These are phyloP conservation scores for Brachypalpus laphriformis DNA, from an alignment of 2,888 invertebrate species.

Conservation along the genomic window DNA sequence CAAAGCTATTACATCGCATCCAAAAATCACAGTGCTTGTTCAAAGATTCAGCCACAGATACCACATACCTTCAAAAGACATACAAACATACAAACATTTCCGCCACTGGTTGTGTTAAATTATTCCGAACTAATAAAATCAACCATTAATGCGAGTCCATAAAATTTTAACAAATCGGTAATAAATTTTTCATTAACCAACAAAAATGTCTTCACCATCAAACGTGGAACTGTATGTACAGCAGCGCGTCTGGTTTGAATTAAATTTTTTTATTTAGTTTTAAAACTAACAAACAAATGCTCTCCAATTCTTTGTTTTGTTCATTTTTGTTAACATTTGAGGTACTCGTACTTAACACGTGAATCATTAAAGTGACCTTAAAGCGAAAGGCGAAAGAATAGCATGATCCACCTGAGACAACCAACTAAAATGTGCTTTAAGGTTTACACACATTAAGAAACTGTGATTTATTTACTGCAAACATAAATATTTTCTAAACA, in stretches of 20 bases:
- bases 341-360: slow-evolving; percentile 28
- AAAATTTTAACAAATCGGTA: slow-evolving; percentile 31
- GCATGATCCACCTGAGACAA: neutral
- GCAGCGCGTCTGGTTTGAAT: slow-evolving; percentile 33
- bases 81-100: neutral
- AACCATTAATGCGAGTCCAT: slow-evolving; percentile 27
- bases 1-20: no score
- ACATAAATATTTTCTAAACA: neutral
- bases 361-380: slow-evolving; percentile 22
- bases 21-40: no score
- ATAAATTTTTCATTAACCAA: slow-evolving; percentile 24
- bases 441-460: neutral
- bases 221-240: neutral
- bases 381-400: neutral
- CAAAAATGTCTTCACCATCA: slow-evolving; percentile 38
- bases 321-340: slow-evolving; percentile 1
- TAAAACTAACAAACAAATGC: slow-evolving; percentile 35
- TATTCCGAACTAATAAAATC: slow-evolving; percentile 29
- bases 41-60: no score
- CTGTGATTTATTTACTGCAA: neutral
- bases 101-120: neutral
- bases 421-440: neutral
- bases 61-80: neutral
- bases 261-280: slow-evolving; percentile 25
- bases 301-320: neutral